Evolutionary conservation across 2,888 invertebrate species (phyloP).

Genomic region (Lottia scabra): DNA sequence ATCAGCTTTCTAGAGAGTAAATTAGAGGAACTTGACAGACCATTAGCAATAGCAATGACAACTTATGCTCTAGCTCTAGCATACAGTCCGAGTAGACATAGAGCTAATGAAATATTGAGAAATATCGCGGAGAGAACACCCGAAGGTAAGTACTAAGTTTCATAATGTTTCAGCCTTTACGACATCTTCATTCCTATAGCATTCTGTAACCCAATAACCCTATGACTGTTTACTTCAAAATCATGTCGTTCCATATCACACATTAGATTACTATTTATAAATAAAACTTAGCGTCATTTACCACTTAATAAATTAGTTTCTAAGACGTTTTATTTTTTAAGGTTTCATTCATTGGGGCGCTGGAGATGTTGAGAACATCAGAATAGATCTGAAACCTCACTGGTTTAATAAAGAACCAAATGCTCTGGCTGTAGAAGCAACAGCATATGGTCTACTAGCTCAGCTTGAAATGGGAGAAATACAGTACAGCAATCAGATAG

Average conservation of each 20-base stretch:
- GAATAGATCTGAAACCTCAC: slow-evolving; percentile 27
- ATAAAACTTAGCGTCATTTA: too few species aligned
- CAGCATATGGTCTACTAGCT: slow-evolving; percentile 57
- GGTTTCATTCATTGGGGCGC: slow-evolving; percentile 44
- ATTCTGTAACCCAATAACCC: too few species aligned
- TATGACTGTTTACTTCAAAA: too few species aligned
- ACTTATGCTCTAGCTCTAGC: slow-evolving; percentile 51
- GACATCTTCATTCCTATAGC: too few species aligned
- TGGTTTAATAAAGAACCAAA: slow-evolving; percentile 42
- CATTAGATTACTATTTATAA: too few species aligned
- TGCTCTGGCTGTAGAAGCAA: slow-evolving; percentile 51
- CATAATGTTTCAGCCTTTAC: too few species aligned
- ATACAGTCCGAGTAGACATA: slow-evolving; percentile 30
- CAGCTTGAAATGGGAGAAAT: slow-evolving; percentile 44
- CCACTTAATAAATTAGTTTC: too few species aligned
- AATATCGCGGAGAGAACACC: slow-evolving; percentile 28
- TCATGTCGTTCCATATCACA: too few species aligned
- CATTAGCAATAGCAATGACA: slow-evolving; percentile 45
- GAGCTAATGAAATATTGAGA: slow-evolving; percentile 35
- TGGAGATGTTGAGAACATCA: slow-evolving; percentile 23
- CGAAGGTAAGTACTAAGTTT: slow-evolving; percentile 29
- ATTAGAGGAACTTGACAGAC: slow-evolving; percentile 28
- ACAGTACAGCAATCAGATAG: slow-evolving; percentile 42
- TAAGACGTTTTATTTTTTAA: not conserved
- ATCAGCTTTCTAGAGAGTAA: slow-evolving; percentile 34